A percentile compares a stretch with the other conserved stretches of the same genome.
Evolutionary conservation across 2,888 invertebrate genomes (phyloP).

Genomic region (Volucella zonaria): DNA sequence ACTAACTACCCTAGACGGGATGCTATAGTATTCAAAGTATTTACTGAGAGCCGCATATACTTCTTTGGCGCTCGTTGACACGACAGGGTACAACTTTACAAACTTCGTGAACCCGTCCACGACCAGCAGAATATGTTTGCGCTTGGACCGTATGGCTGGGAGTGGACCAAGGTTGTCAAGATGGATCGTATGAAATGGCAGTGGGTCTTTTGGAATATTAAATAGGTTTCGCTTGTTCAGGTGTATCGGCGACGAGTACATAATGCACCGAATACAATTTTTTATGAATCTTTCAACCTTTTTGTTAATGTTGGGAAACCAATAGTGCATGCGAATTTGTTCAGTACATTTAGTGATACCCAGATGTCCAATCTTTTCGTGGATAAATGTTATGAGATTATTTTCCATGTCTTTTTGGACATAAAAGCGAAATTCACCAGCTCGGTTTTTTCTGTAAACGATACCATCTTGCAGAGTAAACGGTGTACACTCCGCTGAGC

Average conservation of each 20-base stretch:
- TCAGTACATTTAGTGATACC: conserved; percentile 34
- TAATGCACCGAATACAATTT: too few species aligned
- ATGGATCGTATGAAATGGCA: conserved; percentile 78
- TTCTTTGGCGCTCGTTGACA: background rate
- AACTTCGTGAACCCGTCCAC: conserved; percentile 31
- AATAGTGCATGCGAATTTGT: conserved; percentile 76
- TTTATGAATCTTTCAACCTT: conserved; percentile 75
- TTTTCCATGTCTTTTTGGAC: conserved; percentile 40
- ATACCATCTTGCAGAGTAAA: conserved; percentile 1
- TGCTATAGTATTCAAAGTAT: too few species aligned
- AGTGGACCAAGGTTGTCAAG: conserved; percentile 15
- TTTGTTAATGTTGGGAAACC: conserved; percentile 79
- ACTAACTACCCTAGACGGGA: too few species aligned
- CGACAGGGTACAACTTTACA: background rate
- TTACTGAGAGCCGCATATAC: too few species aligned
- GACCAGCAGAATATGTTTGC: background rate
- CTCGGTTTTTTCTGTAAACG: background rate
- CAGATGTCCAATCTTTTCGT: conserved; percentile 62
- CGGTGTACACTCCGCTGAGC: background rate
- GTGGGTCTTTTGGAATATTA: conserved; percentile 81
- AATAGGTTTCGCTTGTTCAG: conserved; percentile 77
- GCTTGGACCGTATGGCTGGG: background rate
- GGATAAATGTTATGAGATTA: conserved; percentile 42
- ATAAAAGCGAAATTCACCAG: conserved; percentile 30
- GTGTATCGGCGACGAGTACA: conserved; percentile 76